phyloP scores from a whole-genome alignment of 2,888 invertebrate species.

The Exephanes ischioxanthus region DNA sequence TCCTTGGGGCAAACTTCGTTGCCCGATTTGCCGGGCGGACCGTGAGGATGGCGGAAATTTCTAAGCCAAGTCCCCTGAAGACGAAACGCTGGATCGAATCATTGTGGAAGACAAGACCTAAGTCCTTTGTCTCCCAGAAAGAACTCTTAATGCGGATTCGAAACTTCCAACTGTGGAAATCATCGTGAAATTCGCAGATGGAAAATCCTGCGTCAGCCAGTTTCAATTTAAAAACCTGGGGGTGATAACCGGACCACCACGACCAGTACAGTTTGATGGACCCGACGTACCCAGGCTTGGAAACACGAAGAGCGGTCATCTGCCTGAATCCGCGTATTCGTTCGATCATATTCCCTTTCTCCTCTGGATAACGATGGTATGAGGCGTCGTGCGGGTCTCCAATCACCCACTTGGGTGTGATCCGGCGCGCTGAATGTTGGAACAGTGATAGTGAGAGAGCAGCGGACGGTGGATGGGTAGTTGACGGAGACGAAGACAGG shows the following conservation, averaged over 20 bases:
- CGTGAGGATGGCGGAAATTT: background rate
- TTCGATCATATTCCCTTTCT: constrained; percentile 33
- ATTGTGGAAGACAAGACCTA: background rate
- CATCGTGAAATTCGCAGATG: background rate
- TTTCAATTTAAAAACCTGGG: constrained; percentile 14
- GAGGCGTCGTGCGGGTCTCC: constrained; percentile 30
- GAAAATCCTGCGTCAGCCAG: background rate
- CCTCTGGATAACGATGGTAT: background rate
- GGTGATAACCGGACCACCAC: background rate
- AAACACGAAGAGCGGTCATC: too few species aligned
- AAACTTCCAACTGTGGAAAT: background rate
- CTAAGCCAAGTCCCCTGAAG: background rate
- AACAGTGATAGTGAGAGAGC: constrained; percentile 8
- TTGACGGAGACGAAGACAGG: background rate
- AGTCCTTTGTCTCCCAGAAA: background rate
- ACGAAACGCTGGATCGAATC: background rate
- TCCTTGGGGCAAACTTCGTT: background rate
- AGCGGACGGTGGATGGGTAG: background rate
- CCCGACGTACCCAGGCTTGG: background rate
- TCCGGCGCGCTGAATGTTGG: constrained; percentile 52
- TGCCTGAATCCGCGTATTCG: too few species aligned
- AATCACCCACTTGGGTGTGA: constrained; percentile 58
- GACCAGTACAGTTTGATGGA: background rate
- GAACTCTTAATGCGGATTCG: background rate
- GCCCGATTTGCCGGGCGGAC: background rate